Evolutionary conservation across 2,888 invertebrate species (phyloP).

Genomic region (Mongoloraphidia duomilia): DNA sequence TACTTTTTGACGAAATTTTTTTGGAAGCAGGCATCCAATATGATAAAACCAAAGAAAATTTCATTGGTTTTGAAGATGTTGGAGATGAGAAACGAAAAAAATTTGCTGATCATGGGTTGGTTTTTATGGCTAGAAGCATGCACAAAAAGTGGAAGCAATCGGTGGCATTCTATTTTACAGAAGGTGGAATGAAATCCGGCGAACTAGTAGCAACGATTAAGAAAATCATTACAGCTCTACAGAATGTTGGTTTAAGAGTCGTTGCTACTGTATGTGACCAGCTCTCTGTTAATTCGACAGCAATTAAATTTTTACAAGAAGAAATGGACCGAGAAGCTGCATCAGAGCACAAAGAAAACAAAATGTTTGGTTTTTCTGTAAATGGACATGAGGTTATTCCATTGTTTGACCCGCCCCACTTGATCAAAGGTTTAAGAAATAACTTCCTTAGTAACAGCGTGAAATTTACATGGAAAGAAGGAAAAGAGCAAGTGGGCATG

Average conservation of each 20-base stretch:
- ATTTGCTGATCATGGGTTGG: slow-evolving; percentile 11
- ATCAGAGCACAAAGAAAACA: not conserved
- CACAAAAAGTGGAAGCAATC: slow-evolving; percentile 11
- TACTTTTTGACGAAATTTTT: slow-evolving; percentile 13
- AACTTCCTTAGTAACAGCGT: too few species aligned
- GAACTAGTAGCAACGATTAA: slow-evolving; percentile 4
- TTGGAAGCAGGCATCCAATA: too few species aligned
- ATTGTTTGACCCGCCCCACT: slow-evolving; percentile 9
- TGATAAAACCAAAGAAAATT: slow-evolving; percentile 4
- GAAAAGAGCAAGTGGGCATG: slow-evolving; percentile 1
- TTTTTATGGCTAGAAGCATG: slow-evolving; percentile 10
- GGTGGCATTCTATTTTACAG: slow-evolving; percentile 9
- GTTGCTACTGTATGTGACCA: slow-evolving; percentile 10
- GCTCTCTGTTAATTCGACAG: slow-evolving; percentile 6
- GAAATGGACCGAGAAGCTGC: too few species aligned
- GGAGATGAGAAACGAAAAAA: slow-evolving; percentile 7
- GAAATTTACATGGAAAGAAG: not conserved
- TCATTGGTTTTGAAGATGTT: slow-evolving; percentile 14
- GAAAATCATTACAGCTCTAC: not conserved
- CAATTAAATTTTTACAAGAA: slow-evolving; percentile 6
- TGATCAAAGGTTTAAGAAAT: too few species aligned
- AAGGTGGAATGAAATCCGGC: slow-evolving; percentile 2
- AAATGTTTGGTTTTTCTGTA: slow-evolving; percentile 3
- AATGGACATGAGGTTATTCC: slow-evolving; percentile 5
- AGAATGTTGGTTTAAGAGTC: slow-evolving; percentile 3